Evolutionary conservation across 2,888 invertebrate genomes (phyloP).

Genomic region (Mythimna impura): DNA sequence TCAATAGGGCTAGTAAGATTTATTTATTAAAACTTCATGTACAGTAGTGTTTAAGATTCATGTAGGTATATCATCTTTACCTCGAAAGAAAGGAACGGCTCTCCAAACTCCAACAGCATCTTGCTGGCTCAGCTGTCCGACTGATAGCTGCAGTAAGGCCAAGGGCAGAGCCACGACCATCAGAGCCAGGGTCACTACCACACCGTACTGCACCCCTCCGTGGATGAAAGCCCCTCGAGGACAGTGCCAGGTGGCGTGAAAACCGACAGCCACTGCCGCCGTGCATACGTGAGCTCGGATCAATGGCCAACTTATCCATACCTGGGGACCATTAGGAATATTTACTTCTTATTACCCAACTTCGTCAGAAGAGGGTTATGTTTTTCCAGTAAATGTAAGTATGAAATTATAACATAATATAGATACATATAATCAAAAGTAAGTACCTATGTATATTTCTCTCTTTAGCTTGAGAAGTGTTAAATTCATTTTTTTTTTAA

Average conservation of each 20-base stretch:
- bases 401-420: no score
- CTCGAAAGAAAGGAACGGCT: slow-evolving; percentile 92
- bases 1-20: no score
- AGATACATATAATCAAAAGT: no score
- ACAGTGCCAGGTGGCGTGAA: slow-evolving; percentile 90
- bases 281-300: slow-evolving; percentile 85
- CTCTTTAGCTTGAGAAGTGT: no score
- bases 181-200: slow-evolving; percentile 87
- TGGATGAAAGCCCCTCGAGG: slow-evolving; percentile 88
- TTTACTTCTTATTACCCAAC: background rate
- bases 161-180: slow-evolving; percentile 89
- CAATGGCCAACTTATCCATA: slow-evolving; percentile 74
- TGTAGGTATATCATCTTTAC: slow-evolving; percentile 71
- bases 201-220: slow-evolving; percentile 89
- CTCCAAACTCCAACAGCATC: slow-evolving; percentile 92
- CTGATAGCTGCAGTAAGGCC: slow-evolving; percentile 91
- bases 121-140: slow-evolving; percentile 92
- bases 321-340: slow-evolving; percentile 61
- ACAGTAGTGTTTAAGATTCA: background rate
- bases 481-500: no score
- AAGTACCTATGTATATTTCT: no score
- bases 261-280: slow-evolving; percentile 89
- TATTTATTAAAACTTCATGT: no score
- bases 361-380: no score
- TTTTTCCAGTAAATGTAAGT: no score